Evolutionary conservation across 1,140 invertebrate genomes (phyloP), one percentile per base, ranked within the genome.

Genomic region (Diorhabda carinulata): DNA sequence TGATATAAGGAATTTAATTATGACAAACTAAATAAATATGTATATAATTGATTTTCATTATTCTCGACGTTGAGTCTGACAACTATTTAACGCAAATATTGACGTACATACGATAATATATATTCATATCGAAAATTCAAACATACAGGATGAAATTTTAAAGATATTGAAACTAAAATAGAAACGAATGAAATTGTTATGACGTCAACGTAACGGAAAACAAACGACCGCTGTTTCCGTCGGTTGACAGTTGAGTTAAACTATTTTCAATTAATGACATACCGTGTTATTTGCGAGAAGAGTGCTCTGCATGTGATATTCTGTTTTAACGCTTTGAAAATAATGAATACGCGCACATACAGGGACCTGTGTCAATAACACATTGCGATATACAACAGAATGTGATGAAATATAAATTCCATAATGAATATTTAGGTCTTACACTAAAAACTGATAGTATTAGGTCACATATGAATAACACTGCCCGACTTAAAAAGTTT

Each of bases 131-230:
- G n/a, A 6, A 52, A 52, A 8, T 52, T 52, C 47, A n/a, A 6
- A 8, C n/a, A 6, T 6, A 3, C 6, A 8, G 47, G 4, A 52
- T 8, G 6, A 52, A 52, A 52, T 52, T 52, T 52, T 52, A 52
- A 52, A 52, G 47, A 52, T 52, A 52, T 52, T 52, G 4, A n/a
- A 52, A 8, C n/a, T 52, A n/a, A 52, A 52, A 52, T 52, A 52
- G 47, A 52, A 52, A 52, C 47, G n/a, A 52, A 52, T 52, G 47
- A 52, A 52, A 52, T 52, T 52, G 47, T 52, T 52, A 52, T 52
- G 47, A 52, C 47, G 47, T 52, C 47, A 52, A 52, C 47, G 47
- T 52, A n/a, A n/a, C 47, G 47, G 47, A n/a, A 52, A 52, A 52
- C 47, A 52, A 52, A 52, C 6, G 47, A 52, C 47, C n/a, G 47